These are phyloP conservation scores for Myripristis jacobus DNA, from an alignment of 2,797 vertebrate species.

Conservation along the genomic window DNA sequence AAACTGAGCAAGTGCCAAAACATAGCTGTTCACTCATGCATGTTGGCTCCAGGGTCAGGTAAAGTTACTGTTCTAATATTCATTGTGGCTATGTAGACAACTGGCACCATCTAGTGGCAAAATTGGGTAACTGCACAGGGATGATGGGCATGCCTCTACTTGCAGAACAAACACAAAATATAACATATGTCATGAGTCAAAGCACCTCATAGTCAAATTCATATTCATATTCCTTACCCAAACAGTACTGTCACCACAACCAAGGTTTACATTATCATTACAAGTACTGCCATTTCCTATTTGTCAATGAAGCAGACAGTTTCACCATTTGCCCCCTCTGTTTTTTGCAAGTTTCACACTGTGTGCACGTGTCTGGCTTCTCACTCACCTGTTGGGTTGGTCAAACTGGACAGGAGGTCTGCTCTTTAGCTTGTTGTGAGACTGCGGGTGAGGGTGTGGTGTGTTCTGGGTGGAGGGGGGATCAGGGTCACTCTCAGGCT, in stretches of 20 bases:
- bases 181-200: too few relatives aligned
- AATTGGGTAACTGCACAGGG: slow-evolving; percentile 15
- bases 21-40: slow-evolving; percentile 7
- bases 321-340: too few relatives aligned
- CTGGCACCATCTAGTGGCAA: slow-evolving; percentile 72
- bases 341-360: neutral
- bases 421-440: slow-evolving; percentile 83
- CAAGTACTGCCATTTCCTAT: neutral
- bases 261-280: too few relatives aligned
- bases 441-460: slow-evolving; percentile 81
- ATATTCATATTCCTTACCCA: too few relatives aligned
- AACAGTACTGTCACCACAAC: too few relatives aligned
- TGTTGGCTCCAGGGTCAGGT: too few relatives aligned
- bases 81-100: neutral
- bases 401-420: slow-evolving; percentile 89
- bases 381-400: slow-evolving; percentile 93
- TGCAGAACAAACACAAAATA: too few relatives aligned
- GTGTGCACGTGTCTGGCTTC: neutral
- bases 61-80: neutral
- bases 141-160: neutral
- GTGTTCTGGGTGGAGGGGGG: slow-evolving; percentile 74
- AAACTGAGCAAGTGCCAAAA: neutral
- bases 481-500: slow-evolving; percentile 69
- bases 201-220: neutral
- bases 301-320: neutral